Base-by-base conservation (phyloP, 2,888 invertebrate species). In the Palloptera scutellata region DNA sequence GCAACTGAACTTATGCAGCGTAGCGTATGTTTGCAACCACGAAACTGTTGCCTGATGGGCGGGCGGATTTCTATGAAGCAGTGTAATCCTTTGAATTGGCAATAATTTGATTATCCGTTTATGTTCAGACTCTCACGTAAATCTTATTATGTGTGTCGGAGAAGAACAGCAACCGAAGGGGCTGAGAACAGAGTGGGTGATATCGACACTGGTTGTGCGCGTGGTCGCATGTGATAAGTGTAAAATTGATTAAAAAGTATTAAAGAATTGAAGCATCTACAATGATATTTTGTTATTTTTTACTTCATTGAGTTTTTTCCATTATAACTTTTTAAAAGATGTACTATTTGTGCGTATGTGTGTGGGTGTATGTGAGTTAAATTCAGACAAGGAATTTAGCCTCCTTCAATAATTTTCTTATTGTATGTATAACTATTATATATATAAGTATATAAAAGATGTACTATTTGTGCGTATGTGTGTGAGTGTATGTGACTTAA, bases 101-200 rank as follows among this genome's bases (percentile, higher is more conserved):
- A 81, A 77, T 81, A 81, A 81, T 79, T 68, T 71, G 75, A 77
- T 81, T 82, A 82, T 82, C 81, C 70, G 68, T 45, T 69, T 66
- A 55, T 68, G 71, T 72, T 69, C 77, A 77, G 73, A 65, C 74
- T 62, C 48, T 60, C 61, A 52, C 66, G 65, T 51, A 68, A 62
- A 63, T 54, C 66, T 55, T 43, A 54, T 68, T 67, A 42, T 51
- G 51, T 12, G 17, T 13, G 53, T 13, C 11, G 20, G 6, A 13
- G 40, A 43, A 15, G 17, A 17, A 1, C 30, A 19, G 51, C 13
- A 57, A 15, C 12, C 6, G 43, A 15, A 1, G 13, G 41, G 30
- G 43, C 30, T 12, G 20, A 30, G 48, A 62, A 20, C 15, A 53
- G 17, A 19, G 52, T 12, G 17, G 61, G 15, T 52, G 64, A 48